Evolutionary conservation across 1,140 invertebrate species (phyloP).

Genomic region (Lepidurus couesii): DNA sequence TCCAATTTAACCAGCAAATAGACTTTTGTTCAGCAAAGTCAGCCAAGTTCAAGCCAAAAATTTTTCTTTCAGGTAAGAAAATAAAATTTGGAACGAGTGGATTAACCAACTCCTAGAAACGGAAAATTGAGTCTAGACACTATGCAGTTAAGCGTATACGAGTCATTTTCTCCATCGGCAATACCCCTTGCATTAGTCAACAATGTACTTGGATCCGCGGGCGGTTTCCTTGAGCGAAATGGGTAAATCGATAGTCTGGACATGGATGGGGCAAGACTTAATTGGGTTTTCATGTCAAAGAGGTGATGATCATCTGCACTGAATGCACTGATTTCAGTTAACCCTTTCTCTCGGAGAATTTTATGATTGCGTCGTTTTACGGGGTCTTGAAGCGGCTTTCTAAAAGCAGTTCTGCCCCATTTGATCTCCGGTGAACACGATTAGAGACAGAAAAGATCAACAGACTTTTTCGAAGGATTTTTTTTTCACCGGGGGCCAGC

Average conservation of each 20-base stretch:
- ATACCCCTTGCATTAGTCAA: slow-evolving; percentile 81
- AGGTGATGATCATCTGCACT: slow-evolving; percentile 43
- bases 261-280: slow-evolving; percentile 36
- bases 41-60: neutral
- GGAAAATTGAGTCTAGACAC: slow-evolving; percentile 84
- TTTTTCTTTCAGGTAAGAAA: slow-evolving; percentile 60
- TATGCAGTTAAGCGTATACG: slow-evolving; percentile 91
- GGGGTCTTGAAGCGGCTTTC: slow-evolving; percentile 88
- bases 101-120: slow-evolving; percentile 68
- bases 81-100: slow-evolving; percentile 74
- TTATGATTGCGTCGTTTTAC: slow-evolving; percentile 92
- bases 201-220: slow-evolving; percentile 76
- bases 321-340: slow-evolving; percentile 91
- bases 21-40: neutral
- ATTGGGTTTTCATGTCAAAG: slow-evolving; percentile 33
- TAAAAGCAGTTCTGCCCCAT: slow-evolving; percentile 71
- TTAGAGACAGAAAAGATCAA: slow-evolving; percentile 32
- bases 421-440: slow-evolving; percentile 48
- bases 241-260: slow-evolving; percentile 35
- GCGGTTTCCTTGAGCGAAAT: slow-evolving; percentile 39
- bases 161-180: slow-evolving; percentile 89
- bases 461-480: neutral
- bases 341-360: slow-evolving; percentile 83
- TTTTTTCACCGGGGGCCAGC: no score
- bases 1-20: slow-evolving; percentile 67